Conservation (phyloP, 1,140 invertebrate species). For the Steinernema khuongi region DNA sequence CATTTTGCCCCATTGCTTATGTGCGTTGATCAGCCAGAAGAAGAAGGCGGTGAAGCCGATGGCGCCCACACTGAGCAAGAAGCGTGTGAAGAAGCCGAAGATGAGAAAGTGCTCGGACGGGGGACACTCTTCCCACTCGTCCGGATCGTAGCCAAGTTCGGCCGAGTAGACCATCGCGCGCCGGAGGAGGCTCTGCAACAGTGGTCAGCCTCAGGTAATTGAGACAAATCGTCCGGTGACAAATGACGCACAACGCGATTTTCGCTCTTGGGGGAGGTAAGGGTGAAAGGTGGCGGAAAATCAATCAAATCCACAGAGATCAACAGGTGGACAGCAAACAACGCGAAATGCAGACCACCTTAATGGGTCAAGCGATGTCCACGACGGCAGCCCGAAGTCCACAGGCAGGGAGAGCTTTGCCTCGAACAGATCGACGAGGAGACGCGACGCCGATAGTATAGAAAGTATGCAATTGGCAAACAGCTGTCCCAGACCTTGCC, state of each 20-base stretch:
- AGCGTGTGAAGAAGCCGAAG: slow-evolving; percentile 37
- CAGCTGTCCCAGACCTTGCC: slow-evolving; percentile 9
- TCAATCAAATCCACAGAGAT: background rate
- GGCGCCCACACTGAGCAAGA: slow-evolving; percentile 31
- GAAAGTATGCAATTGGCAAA: slow-evolving; percentile 15
- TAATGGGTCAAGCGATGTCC: background rate
- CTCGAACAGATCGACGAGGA: background rate
- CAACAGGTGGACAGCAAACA: background rate
- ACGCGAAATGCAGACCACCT: background rate
- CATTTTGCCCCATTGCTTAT: slow-evolving; percentile 30
- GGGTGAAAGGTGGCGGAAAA: no score
- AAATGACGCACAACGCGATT: background rate
- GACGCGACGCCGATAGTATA: background rate
- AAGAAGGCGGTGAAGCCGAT: slow-evolving; percentile 35
- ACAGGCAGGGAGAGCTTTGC: background rate
- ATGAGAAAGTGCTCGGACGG: slow-evolving; percentile 46
- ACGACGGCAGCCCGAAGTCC: background rate
- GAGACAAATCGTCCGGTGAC: background rate
- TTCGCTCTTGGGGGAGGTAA: no score
- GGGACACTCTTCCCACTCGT: slow-evolving; percentile 53
- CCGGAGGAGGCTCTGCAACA: slow-evolving; percentile 3
- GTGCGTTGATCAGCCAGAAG: slow-evolving; percentile 33
- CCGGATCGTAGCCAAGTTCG: slow-evolving; percentile 54
- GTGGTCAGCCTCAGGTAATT: background rate
- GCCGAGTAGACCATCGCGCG: slow-evolving; percentile 45